Evolutionary conservation across 2,888 invertebrate genomes (phyloP), one percentile per base, ranked within the genome.

Genomic region (Agonopterix heracliana): DNA sequence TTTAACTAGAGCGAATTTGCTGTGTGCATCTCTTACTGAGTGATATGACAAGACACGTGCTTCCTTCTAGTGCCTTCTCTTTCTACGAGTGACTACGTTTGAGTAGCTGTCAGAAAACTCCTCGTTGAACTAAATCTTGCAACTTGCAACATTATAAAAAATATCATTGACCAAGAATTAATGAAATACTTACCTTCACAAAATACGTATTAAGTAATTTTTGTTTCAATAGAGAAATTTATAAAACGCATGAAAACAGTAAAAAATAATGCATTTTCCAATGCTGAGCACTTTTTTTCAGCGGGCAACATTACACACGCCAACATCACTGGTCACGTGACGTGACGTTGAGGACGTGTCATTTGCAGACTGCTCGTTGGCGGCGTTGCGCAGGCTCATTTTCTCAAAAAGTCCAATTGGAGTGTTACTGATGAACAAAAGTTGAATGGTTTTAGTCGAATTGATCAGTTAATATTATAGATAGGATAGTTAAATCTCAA

Each of bases 261-360:
- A n/a, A 38, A n/a, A 38, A 38, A 38, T 10, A n/a, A 10, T 38
- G 2, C 7, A 5, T 3, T 26, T 3, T 38, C 9, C 38, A 38
- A 35, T 2, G 10, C n/a, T n/a, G n/a, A 38, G 38, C 38, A 4
- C 9, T 38, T 9, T 9, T 38, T 38, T 38, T n/a, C 10, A 38
- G n/a, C 38, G 54, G 71, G 83, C 71, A 85, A 81, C 82, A 78
- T 74, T 75, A 63, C 60, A 66, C 73, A 83, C 84, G 87, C 91
- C 92, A 91, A 91, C 92, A 91, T 92, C 92, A 92, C 90, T 90
- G 90, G 91, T 92, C 92, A 92, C 91, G 91, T 92, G 92, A 92
- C 90, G 70, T 89, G 89, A 89, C 89, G 89, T 89, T 89, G 89
- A 84, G 89, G 89, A 89, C 89, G 89, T 89, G 89, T 89, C 89